Evolutionary conservation across 1,140 invertebrate genomes (phyloP), one percentile per base, ranked within the genome.

Genomic region (Drosophila baimaii): DNA sequence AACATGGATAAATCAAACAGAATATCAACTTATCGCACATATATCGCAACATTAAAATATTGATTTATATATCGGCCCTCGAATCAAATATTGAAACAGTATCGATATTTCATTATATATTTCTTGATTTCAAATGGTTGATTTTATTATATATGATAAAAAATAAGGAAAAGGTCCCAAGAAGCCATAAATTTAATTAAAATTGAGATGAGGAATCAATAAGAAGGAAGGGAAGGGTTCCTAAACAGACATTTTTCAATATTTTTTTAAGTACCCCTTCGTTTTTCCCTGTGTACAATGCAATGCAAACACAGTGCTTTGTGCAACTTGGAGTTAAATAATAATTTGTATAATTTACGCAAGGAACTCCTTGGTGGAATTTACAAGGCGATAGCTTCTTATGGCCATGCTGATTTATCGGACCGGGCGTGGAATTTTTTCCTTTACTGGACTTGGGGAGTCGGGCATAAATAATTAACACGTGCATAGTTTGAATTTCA

Each of bases 311-410:
- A 29, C 23, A 37, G 49, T 35, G 58, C 41, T 21, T 39, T 27
- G 52, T 35, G 19, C 70, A 49, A 33, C 72, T 37, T 47, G 57
- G 17, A 69, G 44, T 81, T 78, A 81, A 84, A 84, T 89, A 89
- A 89, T 89, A 89, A 89, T 89, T 89, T 89, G 80, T 89, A 84
- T 89, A 89, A 89, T 89, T 89, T 89, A 89, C 77, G 44, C 68
- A 27, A 56, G 64, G 79, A 83, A 73, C 59, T 79, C 39, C 56
- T 71, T 65, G 52, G 35, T 27, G 66, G 65, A 79, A 86, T 86
- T 77, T 58, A 35, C 62, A 43, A 29, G 51, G 39, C 46, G 79
- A 81, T 86, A 71, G 76, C 72, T 65, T 68, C 70, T 51, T 79
- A 70, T 77, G 73, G 73, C 46, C 64, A 81, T 8, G 25, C 41